These are phyloP conservation scores for Incurvaria masculella DNA, from an alignment of 2,888 invertebrate genomes.

Conservation along the genomic window DNA sequence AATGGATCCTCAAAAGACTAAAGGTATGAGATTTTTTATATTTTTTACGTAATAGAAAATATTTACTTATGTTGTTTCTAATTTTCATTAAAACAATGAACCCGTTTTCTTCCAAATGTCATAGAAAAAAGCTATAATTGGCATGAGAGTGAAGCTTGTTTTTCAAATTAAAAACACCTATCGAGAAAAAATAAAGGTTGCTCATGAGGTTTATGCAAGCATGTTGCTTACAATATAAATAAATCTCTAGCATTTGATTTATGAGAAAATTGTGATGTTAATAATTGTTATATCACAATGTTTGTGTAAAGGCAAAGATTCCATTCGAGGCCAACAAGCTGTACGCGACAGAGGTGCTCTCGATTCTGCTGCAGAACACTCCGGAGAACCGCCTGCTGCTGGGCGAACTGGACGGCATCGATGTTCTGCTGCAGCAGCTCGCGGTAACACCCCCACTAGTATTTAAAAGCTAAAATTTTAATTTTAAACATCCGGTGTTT, in stretches of 20 bases:
- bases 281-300: too few species aligned
- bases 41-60: background rate
- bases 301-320: constrained; percentile 72
- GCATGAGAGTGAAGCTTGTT: too few species aligned
- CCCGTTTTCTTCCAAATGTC: too few species aligned
- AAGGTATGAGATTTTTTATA: constrained; percentile 46
- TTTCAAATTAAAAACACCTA: too few species aligned
- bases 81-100: too few species aligned
- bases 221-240: too few species aligned
- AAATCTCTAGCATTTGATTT: too few species aligned
- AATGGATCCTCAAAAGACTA: constrained; percentile 89
- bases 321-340: constrained; percentile 91
- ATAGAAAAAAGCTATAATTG: too few species aligned
- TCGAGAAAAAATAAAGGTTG: too few species aligned
- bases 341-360: constrained; percentile 93
- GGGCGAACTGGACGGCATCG: constrained; percentile 95
- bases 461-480: constrained; percentile 4
- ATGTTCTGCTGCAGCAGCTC: constrained; percentile 90
- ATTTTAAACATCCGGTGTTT: too few species aligned
- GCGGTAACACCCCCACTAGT: constrained; percentile 58
- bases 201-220: too few species aligned
- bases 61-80: background rate
- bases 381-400: constrained; percentile 75
- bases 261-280: too few species aligned
- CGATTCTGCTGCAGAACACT: constrained; percentile 90